These are phyloP conservation scores for Tachina lurida DNA, from an alignment of 2,888 invertebrate species.

Conservation along the genomic window DNA sequence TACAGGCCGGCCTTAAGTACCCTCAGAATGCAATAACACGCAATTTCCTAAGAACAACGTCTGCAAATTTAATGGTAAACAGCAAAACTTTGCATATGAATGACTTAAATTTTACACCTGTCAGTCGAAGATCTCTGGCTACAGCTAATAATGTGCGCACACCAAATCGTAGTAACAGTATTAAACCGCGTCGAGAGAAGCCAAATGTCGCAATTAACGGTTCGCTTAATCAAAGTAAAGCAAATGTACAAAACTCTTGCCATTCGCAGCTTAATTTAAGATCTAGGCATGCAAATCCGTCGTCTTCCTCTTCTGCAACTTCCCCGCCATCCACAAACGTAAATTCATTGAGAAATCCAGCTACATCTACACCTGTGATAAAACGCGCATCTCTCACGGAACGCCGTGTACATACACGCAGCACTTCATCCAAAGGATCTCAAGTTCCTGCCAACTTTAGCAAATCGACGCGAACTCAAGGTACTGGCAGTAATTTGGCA, in stretches of 20 bases:
- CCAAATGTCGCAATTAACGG: constrained; percentile 24
- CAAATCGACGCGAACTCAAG: constrained; percentile 76
- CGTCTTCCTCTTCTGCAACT: not conserved
- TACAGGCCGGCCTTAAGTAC: constrained; percentile 53
- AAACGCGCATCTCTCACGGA: constrained; percentile 69
- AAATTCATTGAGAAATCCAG: constrained; percentile 28
- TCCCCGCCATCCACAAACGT: constrained; percentile 16
- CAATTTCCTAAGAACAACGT: constrained; percentile 53
- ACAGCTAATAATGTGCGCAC: constrained; percentile 10
- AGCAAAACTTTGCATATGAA: constrained; percentile 45
- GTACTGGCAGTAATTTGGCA: constrained; percentile 74
- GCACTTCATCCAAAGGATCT: constrained; percentile 60
- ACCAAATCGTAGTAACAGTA: constrained; percentile 41
- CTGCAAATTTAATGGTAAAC: constrained; percentile 44
- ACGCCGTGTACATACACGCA: constrained; percentile 70
- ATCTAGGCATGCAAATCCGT: constrained; percentile 43
- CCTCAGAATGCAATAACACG: constrained; percentile 54
- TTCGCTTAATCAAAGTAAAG: constrained; percentile 31
- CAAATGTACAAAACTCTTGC: constrained; percentile 28
- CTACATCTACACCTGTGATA: constrained; percentile 65
- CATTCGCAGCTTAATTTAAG: constrained; percentile 60
- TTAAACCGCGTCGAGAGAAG: constrained; percentile 55
- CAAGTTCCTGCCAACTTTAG: constrained; percentile 73
- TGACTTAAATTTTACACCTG: constrained; percentile 58
- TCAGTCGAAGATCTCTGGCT: constrained; percentile 49